Evolutionary conservation across 2,113 vertebrate genomes (phyloP), one percentile per base, ranked within the genome.

Genomic region (Leptodactylus fuscus): DNA sequence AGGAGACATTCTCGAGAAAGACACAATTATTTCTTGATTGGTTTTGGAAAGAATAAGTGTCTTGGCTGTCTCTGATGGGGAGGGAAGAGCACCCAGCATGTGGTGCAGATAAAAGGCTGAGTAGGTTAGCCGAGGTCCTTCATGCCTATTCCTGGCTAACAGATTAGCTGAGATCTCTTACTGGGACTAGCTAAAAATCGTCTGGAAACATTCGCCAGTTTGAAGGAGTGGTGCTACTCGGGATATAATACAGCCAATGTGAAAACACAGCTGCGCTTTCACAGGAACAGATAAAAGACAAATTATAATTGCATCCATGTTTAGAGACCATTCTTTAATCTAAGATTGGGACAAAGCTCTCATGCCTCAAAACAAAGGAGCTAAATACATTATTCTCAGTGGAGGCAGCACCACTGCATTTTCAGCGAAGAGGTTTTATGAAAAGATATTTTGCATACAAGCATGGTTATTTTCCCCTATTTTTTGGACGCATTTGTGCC

Each of bases 271-370:
- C 92, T 91, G 90, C 87, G 89, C 60, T 70, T 85, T 77, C 65
- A 77, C 82, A 80, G 85, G 20, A 29, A 24, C 48, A 88, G 91
- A 88, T 85, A 85, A 85, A 88, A 82, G 87, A 86, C 87, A 89
- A 89, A 90, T 88, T 90, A 90, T 90, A 89, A 91, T 92, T 92
- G 89, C 90, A 88, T 91, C 89, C 89, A 89, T 91, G 90, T 92
- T 90, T 92, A 90, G 90, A 92, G 82, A 87, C 34, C 73, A 81
- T 49, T 75, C 89, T 88, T 89, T 89, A 89, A 87, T 88, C 87
- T 77, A 2, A 76, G 67, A 36, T 51, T 89, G 88, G 65, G 69
- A 67, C 70, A 55, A 71, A 46, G 18, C 0, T 60, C 77, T 41
- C 32, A 51, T 78, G 83, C 60, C 73, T 79, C 46, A 53, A 80